Evolutionary conservation across 2,113 vertebrate species (phyloP).

Genomic region (Oryzias melastigma): DNA sequence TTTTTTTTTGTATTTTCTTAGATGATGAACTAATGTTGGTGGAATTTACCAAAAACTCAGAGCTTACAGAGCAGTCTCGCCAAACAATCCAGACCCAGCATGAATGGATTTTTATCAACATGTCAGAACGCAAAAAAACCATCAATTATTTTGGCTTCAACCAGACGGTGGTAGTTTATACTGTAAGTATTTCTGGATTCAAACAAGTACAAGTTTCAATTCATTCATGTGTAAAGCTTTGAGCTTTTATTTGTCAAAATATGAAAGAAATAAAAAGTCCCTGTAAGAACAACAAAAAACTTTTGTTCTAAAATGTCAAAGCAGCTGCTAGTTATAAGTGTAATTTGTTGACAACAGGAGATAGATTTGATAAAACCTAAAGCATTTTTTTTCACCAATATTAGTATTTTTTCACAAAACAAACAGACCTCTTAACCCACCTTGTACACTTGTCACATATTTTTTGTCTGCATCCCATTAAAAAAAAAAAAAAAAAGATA

Average conservation of each 20-base stretch:
- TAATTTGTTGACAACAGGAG: too few relatives aligned
- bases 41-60: neutral
- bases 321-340: too few relatives aligned
- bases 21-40: too few relatives aligned
- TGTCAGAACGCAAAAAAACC: constrained; percentile 5
- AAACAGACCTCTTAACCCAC: neutral
- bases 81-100: constrained; percentile 9
- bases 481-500: too few relatives aligned
- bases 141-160: constrained; percentile 17
- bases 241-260: neutral
- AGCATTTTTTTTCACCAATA: too few relatives aligned
- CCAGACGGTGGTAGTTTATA: constrained; percentile 18
- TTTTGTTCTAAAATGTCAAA: neutral
- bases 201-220: neutral
- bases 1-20: too few relatives aligned
- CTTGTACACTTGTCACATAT: too few relatives aligned
- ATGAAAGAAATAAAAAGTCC: neutral
- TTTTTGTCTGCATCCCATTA: too few relatives aligned
- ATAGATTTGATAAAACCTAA: too few relatives aligned
- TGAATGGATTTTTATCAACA: constrained; percentile 19
- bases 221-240: neutral
- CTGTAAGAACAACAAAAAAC: neutral
- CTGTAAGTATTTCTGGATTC: constrained; percentile 9
- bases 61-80: neutral
- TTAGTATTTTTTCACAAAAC: too few relatives aligned